A percentile compares a stretch with the other conserved stretches of the same genome.
Conservation (phyloP, 2,113 vertebrate species). For the Gobio gobio region DNA sequence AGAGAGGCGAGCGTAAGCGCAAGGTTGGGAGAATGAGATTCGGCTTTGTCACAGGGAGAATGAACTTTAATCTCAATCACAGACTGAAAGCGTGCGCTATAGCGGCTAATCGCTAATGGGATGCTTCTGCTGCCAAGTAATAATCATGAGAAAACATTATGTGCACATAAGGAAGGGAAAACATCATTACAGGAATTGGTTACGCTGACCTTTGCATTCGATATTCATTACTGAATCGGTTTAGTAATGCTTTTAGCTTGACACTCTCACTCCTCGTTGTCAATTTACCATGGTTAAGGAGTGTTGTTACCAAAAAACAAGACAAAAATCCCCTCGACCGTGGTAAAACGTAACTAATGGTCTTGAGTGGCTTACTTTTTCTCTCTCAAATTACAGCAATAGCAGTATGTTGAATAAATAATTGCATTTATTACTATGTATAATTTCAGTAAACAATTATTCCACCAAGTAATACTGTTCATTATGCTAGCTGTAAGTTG, state of each 20-base stretch:
- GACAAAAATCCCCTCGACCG: not conserved
- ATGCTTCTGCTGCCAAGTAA: constrained; percentile 43
- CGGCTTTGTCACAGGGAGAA: constrained; percentile 46
- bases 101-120: constrained; percentile 38
- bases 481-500: constrained; percentile 13
- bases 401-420: constrained; percentile 7
- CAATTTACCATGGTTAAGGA: not conserved
- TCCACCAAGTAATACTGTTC: not conserved
- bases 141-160: constrained; percentile 45
- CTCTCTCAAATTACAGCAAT: not conserved
- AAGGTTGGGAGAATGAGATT: constrained; percentile 32
- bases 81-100: constrained; percentile 31
- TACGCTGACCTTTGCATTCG: constrained; percentile 27
- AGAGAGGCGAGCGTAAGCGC: constrained; percentile 29
- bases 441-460: not conserved
- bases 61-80: constrained; percentile 60
- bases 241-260: constrained; percentile 15
- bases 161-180: constrained; percentile 31
- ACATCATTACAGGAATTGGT: constrained; percentile 15
- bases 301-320: not conserved
- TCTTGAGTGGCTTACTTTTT: not conserved
- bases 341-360: not conserved
- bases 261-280: not conserved
- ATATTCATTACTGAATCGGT: constrained; percentile 9
- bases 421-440: not conserved